Evolutionary conservation across 2,797 vertebrate genomes (phyloP).

Genomic region (Rhynchotus rufescens): DNA sequence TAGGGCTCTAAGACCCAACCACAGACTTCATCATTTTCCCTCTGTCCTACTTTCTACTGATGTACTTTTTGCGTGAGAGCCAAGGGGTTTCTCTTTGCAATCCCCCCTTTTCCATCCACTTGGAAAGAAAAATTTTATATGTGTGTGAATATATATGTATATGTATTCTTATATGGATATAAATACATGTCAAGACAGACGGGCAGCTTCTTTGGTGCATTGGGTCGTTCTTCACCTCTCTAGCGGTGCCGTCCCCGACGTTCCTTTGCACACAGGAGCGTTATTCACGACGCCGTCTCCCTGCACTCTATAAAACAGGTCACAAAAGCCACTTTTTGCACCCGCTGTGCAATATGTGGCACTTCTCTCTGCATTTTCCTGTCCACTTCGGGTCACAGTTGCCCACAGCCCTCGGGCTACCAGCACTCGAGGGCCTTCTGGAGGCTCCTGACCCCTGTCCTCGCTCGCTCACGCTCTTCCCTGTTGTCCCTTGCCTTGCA

Average conservation of each 20-base stretch:
- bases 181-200: no score
- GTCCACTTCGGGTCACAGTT: no score
- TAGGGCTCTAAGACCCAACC: not conserved
- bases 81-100: not conserved
- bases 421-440: no score
- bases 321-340: not conserved
- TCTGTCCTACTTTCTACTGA: not conserved
- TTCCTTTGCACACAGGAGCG: not conserved
- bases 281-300: not conserved
- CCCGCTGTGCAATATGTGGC: no score
- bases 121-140: no score
- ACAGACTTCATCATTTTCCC: not conserved
- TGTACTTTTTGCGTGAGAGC: not conserved
- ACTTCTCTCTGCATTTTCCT: no score
- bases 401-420: no score
- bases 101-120: no score
- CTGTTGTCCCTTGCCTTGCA: slow-evolving; percentile 70
- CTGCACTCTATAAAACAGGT: not conserved
- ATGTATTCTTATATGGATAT: no score
- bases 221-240: not conserved
- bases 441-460: not conserved
- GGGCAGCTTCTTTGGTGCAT: not conserved
- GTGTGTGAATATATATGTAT: no score
- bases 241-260: not conserved
- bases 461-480: not conserved